Evolutionary conservation across 92 coral and sea anemone species (phyloP), one percentile per base, ranked within the genome.

Genomic region (Virgularia gustaviana): DNA sequence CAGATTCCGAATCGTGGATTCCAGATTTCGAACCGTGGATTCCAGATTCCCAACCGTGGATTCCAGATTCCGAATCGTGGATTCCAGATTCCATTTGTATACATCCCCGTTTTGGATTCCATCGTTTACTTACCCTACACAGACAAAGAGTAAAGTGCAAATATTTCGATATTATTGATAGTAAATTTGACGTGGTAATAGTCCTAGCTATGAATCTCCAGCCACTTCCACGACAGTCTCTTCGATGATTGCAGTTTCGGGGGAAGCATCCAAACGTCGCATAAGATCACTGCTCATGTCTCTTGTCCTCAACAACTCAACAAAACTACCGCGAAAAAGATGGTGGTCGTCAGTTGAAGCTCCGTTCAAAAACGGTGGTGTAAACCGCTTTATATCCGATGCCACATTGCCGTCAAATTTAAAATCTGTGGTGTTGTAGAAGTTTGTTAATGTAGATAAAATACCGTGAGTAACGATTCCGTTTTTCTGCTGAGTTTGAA

Each of bases 271-370:
- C 24, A 68, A 31, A 15, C 38, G 44, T 31, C 36, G n/a, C 61
- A 49, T 49, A 31, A 68, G 36, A n/a, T 65, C 72, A 65, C 29
- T 65, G n/a, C 16, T 65, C 11, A 68, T 1, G 20, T 68, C 51
- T 15, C 61, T 68, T 43, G 75, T 68, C 31, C 31, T 68, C 31
- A 68, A 68, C 47, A 68, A 51, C 45, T 68, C 75, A 8, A 68
- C 61, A 68, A 68, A 68, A 68, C 75, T 68, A 31, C 30, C 75
- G 12, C 75, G 75, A 49, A 68, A 68, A 12, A 68, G 33, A 22
- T 68, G 60, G 11, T 68, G 41, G 60, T 68, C 61, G 18, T 18
- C 61, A 12, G n/a, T n/a, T n/a, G n/a, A n/a, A n/a, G 75, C 61
- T 18, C 18, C 44, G 4, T 49, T 35, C n/a, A 68, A 2, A 13